Evolutionary conservation across 2,797 vertebrate genomes (phyloP), one percentile per base, ranked within the genome.

Genomic region (Enteromius radiatus): DNA sequence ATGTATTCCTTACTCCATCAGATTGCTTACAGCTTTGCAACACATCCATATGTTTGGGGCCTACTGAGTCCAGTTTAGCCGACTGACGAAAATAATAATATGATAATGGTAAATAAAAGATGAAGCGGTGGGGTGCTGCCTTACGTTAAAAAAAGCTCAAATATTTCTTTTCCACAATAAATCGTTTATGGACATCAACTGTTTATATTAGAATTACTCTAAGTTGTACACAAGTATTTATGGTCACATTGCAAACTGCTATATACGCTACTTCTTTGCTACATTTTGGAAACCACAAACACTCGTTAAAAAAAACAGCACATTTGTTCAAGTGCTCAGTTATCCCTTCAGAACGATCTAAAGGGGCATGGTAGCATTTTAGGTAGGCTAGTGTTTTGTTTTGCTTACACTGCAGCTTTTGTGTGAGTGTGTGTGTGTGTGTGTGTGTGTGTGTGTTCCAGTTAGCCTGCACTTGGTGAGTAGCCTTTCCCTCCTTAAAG

Each of bases 11-110:
- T 41, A 17, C 33, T 75, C 19, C 31, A 17, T 56, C 15, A 19
- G 61, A 64, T 33, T 33, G 15, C 61, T 64, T 54, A 38, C 31
- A 26, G 21, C 21, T 56, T 38, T 38, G 8, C 73, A 28, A 10
- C n/a, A 59, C 73, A 19, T 26, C 14, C 21, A 75, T 59, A 11
- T 41, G 52, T 76, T 26, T 59, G n/a, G 73, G 73, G 73, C 73
- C 73, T 76, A 76, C 73, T 28, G 33, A 5, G 33, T 76, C 12
- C 52, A 41, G 52, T 76, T 76, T 59, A 7, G n/a, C 38, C 33
- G 12, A 0, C 12, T 75, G 49, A 9, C 45, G 3, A 5, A 4
- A 9, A 17, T 11, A 19, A 41, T 23, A 56, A 19, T 19, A 19
- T 9, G 1, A 10, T 64, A 17, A 63, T 17, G 14, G 8, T 63